Conservation (phyloP, 1,140 invertebrate species). For the Philaenus spumarius region DNA sequence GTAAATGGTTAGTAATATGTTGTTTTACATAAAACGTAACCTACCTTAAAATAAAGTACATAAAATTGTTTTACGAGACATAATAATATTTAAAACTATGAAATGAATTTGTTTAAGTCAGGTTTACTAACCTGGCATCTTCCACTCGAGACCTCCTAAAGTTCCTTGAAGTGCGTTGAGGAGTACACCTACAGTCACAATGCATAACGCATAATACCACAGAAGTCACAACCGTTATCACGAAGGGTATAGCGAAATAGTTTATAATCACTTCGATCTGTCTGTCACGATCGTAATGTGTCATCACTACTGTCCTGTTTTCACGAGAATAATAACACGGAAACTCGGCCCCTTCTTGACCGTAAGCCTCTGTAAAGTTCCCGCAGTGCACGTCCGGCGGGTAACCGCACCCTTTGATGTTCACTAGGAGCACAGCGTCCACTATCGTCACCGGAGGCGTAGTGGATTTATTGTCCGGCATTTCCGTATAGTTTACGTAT, state of each 20-base stretch:
- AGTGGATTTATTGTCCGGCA: conserved; percentile 19
- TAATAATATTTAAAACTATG: no score
- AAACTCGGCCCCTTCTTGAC: conserved; percentile 66
- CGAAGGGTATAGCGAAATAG: conserved; percentile 72
- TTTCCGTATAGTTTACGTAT: conserved; percentile 61
- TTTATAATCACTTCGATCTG: conserved; percentile 71
- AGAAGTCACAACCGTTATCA: conserved; percentile 71
- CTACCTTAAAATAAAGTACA: no score
- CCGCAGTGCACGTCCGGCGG: conserved; percentile 76
- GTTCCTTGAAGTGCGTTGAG: conserved; percentile 42
- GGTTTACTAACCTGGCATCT: conserved; percentile 48
- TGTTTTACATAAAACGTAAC: no score
- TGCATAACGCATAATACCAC: conserved; percentile 76
- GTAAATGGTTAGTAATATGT: no score
- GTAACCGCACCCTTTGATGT: conserved; percentile 84
- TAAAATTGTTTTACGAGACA: no score
- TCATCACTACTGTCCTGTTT: conserved; percentile 71
- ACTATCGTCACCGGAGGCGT: conserved; percentile 34
- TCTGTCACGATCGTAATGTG: conserved; percentile 68
- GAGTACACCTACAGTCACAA: conserved; percentile 63
- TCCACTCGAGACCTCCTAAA: conserved; percentile 47
- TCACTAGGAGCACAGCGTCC: conserved; percentile 64
- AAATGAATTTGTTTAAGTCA: no score
- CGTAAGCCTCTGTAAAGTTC: conserved; percentile 70
- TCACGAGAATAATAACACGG: conserved; percentile 78